Conservation (phyloP, 2,113 vertebrate species). For the Martes martes region DNA sequence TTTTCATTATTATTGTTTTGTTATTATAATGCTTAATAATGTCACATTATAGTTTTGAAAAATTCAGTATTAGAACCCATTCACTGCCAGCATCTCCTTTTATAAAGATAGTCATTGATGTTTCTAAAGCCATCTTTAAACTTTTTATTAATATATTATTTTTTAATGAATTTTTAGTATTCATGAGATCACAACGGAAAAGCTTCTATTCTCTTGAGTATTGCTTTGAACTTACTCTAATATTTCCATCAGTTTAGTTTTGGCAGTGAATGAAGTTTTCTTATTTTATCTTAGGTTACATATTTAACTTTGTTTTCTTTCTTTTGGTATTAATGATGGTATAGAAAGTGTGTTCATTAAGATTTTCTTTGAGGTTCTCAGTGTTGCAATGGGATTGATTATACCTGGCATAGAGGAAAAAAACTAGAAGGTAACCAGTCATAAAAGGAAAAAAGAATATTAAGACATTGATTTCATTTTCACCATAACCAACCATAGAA, state of each 20-base stretch:
- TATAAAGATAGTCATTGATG: neutral
- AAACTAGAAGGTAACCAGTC: neutral
- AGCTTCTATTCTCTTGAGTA: neutral
- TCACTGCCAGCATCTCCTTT: neutral
- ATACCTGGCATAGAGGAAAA: neutral
- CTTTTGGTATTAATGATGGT: neutral
- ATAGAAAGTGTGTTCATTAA: neutral
- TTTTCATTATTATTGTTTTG: neutral
- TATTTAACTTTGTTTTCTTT: neutral
- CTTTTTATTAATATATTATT: neutral
- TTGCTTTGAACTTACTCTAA: neutral
- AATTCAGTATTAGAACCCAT: neutral
- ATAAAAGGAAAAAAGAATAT: neutral
- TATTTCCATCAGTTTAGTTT: constrained; percentile 27
- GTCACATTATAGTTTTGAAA: neutral
- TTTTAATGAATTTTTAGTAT: constrained; percentile 2
- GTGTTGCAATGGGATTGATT: neutral
- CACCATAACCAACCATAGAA: neutral
- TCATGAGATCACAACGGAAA: neutral
- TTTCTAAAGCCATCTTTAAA: constrained; percentile 17
- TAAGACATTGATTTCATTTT: constrained; percentile 4
- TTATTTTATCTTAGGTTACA: neutral
- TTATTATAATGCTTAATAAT: neutral
- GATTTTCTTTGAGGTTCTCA: neutral
- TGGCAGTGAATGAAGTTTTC: neutral